Conservation (phyloP, 2,113 vertebrate genomes). For the Probosciger aterrimus region DNA sequence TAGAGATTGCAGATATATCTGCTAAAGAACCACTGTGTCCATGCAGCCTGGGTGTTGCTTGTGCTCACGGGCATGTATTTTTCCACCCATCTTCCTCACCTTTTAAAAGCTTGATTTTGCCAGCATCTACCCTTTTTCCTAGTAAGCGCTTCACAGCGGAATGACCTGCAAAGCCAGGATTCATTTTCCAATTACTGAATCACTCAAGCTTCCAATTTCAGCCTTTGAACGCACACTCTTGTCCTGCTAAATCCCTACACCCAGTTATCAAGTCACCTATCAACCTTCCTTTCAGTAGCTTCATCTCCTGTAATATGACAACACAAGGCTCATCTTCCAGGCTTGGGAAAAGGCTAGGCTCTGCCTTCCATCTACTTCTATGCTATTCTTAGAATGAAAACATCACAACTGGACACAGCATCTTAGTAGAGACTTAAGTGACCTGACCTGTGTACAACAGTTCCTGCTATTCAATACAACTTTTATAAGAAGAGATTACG, state of each 20-base stretch:
- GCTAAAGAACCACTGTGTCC: background rate
- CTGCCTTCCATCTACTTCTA: background rate
- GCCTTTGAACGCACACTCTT: background rate
- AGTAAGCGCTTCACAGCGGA: background rate
- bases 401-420: background rate
- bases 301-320: slow-evolving; percentile 32
- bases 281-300: slow-evolving; percentile 38
- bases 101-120: background rate
- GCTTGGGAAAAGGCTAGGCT: background rate
- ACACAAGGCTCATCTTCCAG: slow-evolving; percentile 11
- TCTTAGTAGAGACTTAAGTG: background rate
- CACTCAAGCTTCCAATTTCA: slow-evolving; percentile 47
- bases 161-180: slow-evolving; percentile 35
- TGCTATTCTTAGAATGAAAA: background rate
- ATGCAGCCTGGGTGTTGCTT: background rate
- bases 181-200: slow-evolving; percentile 21
- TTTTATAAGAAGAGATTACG: background rate
- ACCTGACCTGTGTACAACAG: background rate
- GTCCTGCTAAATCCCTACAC: slow-evolving; percentile 13
- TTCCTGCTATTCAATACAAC: background rate
- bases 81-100: background rate
- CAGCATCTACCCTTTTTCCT: background rate
- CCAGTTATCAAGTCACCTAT: slow-evolving; percentile 39
- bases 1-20: background rate
- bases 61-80: background rate